Conservation (phyloP, 2,797 vertebrate genomes). For the Cossypha dichroa region DNA sequence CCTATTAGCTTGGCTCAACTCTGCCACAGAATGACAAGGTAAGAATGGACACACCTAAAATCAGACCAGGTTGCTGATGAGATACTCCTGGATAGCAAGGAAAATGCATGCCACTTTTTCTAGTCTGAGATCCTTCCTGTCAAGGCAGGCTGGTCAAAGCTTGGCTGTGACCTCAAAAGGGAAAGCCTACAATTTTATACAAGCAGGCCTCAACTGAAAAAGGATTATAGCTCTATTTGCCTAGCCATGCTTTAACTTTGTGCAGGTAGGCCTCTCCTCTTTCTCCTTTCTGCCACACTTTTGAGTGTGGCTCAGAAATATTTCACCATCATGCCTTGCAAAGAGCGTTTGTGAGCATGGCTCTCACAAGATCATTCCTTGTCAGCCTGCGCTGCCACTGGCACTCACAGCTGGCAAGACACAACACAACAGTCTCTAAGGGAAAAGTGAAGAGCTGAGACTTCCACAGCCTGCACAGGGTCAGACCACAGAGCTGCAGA, state of each 20-base stretch:
- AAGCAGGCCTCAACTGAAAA: not conserved
- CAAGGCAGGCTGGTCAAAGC: not conserved
- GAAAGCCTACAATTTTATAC: not conserved
- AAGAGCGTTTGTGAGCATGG: not conserved
- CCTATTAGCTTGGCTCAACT: not conserved
- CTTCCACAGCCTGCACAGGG: not conserved
- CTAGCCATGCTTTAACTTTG: not conserved
- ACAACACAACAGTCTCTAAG: not conserved
- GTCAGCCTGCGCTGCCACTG: fast-evolving
- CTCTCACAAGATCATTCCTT: not conserved
- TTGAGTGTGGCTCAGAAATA: not conserved
- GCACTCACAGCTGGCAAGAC: not conserved
- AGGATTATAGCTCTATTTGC: not conserved
- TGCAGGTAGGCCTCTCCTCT: not conserved
- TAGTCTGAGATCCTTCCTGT: not conserved
- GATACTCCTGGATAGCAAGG: not conserved
- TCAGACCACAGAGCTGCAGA: not conserved
- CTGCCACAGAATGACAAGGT: not conserved
- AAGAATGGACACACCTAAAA: not conserved
- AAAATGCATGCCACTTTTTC: not conserved
- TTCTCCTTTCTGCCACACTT: not conserved
- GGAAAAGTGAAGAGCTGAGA: not conserved
- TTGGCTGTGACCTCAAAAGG: not conserved
- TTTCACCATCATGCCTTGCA: not conserved
- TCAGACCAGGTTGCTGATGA: not conserved